Percentiles rank a stretch among this genome's conserved stretches.
phyloP scores from a whole-genome alignment of 2,888 invertebrate genomes.

The Bombyx huttoni region DNA sequence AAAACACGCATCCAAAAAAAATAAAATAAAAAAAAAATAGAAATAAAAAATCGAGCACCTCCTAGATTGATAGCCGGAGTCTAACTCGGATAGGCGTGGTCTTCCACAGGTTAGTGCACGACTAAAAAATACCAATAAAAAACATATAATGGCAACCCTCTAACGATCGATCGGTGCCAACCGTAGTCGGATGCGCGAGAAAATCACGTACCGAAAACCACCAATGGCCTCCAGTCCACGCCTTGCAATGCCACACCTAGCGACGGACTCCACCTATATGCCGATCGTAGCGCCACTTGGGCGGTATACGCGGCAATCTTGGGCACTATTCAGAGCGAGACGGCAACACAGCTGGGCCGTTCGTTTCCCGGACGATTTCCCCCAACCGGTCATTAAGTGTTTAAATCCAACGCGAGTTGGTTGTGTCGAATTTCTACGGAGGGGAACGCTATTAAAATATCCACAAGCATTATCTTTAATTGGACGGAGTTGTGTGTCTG shows the following conservation, averaged over 20 bases:
- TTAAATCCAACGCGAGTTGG: slow-evolving; percentile 71
- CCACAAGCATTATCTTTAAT: slow-evolving; percentile 73
- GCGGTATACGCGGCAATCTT: slow-evolving; percentile 49
- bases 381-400: slow-evolving; percentile 73
- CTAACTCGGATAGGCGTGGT: slow-evolving; percentile 56
- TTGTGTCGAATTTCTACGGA: slow-evolving; percentile 70
- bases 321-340: slow-evolving; percentile 60
- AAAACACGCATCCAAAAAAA: slow-evolving; percentile 46
- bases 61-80: slow-evolving; percentile 56
- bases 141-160: slow-evolving; percentile 67
- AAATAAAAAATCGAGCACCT: slow-evolving; percentile 46
- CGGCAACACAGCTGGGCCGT: slow-evolving; percentile 44
- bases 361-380: slow-evolving; percentile 71
- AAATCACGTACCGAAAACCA: slow-evolving; percentile 41
- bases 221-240: slow-evolving; percentile 39
- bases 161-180: slow-evolving; percentile 64
- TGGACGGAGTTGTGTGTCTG: slow-evolving; percentile 68
- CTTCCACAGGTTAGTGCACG: slow-evolving; percentile 64
- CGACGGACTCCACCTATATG: slow-evolving; percentile 31
- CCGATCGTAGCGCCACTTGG: slow-evolving; percentile 41
- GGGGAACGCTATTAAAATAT: slow-evolving; percentile 72
- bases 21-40: slow-evolving; percentile 47
- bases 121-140: slow-evolving; percentile 71
- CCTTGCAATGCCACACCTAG: slow-evolving; percentile 39
- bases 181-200: slow-evolving; percentile 47